Base-by-base conservation (phyloP, 2,888 invertebrate species). In the Pseudoips prasinana region DNA sequence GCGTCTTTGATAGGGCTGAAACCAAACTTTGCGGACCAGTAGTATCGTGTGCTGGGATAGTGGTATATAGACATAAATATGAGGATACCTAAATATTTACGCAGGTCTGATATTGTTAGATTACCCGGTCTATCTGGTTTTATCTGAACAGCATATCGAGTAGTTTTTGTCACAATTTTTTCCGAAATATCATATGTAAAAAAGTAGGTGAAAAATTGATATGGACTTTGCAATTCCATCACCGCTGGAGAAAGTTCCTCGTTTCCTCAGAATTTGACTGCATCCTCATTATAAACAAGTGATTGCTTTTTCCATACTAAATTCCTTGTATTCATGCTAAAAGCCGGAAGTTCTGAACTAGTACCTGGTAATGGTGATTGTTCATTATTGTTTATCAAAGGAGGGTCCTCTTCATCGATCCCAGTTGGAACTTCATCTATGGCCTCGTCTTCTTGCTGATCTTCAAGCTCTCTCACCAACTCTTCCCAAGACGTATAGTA, bases 1-100 rank as follows among this genome's bases (percentile, higher is more conserved):
- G 33, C 52, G 56, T 60, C 18, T 43, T 41, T 14, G 23, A 34
- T 32, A 6, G 22, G 25, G 8, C 3, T 8, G 30, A 25, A 33
- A n/a, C 39, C 32, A 25, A 10, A 22, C 8, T 33, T 36, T 11
- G 29, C 22, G 18, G 29, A 27, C 40, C 37, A 45, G 25, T 45
- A 42, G 28, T 29, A 31, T 22, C 26, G 22, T 8, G 39, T 33
- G 19, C 30, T 39, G 17, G 43, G 39, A 19, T 19, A 38, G 9
- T 35, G 25, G 10, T 24, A 11, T 10, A 35, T 33, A 23, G 39
- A 43, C 35, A 43, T 39, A 24, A 27, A 43, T 25, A 39, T 29
- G 2, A 43, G 18, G 5, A 43, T 38, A 7, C 38, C 35, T 17
- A 35, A 33, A 37, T 30, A 41, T 33, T 37, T 33, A 8, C 37